Percentiles rank a stretch among this genome's conserved stretches.
phyloP scores from a whole-genome alignment of 2,888 invertebrate species.

The Holacanthella duospinosa region DNA sequence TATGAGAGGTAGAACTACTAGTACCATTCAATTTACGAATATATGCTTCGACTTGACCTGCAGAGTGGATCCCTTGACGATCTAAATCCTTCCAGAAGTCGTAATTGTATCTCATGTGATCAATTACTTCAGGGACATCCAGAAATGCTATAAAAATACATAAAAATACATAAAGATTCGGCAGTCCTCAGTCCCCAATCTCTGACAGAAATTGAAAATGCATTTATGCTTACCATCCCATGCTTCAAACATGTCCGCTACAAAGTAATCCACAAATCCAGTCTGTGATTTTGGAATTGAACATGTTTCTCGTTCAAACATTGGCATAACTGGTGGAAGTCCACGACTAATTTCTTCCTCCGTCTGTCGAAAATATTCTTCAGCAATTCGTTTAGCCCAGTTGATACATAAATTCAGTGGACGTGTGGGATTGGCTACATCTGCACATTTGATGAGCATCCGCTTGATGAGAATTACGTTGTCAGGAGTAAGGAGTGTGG shows the following conservation, averaged over 20 bases:
- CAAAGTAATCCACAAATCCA: conserved; percentile 94
- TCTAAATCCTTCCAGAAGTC: conserved; percentile 72
- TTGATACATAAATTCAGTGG: conserved; percentile 72
- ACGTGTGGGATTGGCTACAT: conserved; percentile 91
- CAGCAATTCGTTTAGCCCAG: conserved; percentile 92
- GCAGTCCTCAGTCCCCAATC: background rate
- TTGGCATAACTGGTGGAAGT: conserved; percentile 94
- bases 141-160: conserved; percentile 60
- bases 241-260: conserved; percentile 93
- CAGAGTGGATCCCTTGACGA: conserved; percentile 38
- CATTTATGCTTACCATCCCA: conserved; percentile 67
- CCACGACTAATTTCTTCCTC: conserved; percentile 84
- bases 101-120: conserved; percentile 74
- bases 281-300: conserved; percentile 96
- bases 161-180: background rate
- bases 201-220: no score
- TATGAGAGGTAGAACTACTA: background rate
- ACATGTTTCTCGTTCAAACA: conserved; percentile 88
- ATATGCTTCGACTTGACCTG: conserved; percentile 21
- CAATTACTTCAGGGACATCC: conserved; percentile 81
- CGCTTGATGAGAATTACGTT: conserved; percentile 77
- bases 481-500: conserved; percentile 54
- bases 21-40: background rate
- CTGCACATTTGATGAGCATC: conserved; percentile 97
- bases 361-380: conserved; percentile 93